Evolutionary conservation across 2,113 vertebrate species (phyloP).

Genomic region (Tyto alba): DNA sequence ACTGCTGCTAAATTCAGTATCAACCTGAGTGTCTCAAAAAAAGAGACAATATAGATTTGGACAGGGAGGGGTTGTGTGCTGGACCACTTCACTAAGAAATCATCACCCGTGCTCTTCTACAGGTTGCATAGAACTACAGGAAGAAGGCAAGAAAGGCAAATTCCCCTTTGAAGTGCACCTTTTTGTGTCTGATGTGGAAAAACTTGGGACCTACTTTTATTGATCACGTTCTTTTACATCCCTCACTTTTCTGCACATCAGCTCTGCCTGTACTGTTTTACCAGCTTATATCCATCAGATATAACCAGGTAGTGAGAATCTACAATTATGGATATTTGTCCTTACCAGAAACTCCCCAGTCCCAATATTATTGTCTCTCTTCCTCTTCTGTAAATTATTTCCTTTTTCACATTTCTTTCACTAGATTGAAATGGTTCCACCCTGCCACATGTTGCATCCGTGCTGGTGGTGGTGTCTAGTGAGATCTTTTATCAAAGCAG

Average conservation of each 20-base stretch:
- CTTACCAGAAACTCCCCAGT: background rate
- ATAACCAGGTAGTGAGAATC: background rate
- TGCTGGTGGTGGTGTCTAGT: background rate
- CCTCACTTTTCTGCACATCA: background rate
- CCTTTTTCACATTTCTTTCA: background rate
- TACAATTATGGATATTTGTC: background rate
- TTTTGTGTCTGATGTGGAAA: background rate
- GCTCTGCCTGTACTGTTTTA: background rate
- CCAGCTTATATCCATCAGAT: background rate
- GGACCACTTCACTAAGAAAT: background rate
- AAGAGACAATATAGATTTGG: background rate
- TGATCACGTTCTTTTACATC: background rate
- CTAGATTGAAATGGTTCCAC: background rate
- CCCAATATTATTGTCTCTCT: background rate
- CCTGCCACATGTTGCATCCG: background rate
- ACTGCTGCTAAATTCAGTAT: background rate
- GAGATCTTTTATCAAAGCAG: background rate
- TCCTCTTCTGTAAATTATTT: background rate
- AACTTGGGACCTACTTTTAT: background rate
- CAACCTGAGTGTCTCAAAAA: background rate
- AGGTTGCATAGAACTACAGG: background rate
- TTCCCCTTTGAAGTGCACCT: background rate
- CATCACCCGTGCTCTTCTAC: accelerated
- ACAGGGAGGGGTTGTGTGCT: background rate
- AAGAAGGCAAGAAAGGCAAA: background rate